Evolutionary conservation across 2,113 vertebrate genomes (phyloP).

Genomic region (Paramormyrops kingsleyae): DNA sequence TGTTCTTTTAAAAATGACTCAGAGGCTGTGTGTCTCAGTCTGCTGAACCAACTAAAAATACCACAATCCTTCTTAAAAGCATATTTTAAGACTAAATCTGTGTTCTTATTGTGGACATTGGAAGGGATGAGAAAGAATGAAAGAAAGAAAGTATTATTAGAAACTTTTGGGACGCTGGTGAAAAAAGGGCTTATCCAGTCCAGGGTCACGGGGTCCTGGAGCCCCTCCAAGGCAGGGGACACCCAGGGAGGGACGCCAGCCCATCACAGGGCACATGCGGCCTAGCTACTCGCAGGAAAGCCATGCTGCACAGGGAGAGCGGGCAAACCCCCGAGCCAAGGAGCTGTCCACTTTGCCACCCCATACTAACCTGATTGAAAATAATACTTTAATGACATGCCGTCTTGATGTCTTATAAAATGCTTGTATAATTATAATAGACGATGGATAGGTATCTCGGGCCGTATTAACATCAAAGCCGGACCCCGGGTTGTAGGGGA

Average conservation of each 20-base stretch:
- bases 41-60: constrained; percentile 16
- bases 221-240: not conserved
- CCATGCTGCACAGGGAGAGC: not conserved
- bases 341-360: not conserved
- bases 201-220: not conserved
- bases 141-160: constrained; percentile 16
- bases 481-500: not conserved
- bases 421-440: not conserved
- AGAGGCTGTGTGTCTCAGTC: not conserved
- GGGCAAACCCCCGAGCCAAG: not conserved
- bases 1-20: constrained; percentile 10
- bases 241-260: not conserved
- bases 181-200: not conserved
- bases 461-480: not conserved
- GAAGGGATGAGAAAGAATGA: constrained; percentile 10
- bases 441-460: not conserved
- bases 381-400: not conserved
- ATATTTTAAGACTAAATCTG: constrained; percentile 23
- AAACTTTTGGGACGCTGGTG: constrained; percentile 18
- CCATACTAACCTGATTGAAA: not conserved
- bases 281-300: not conserved
- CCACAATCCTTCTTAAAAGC: constrained; percentile 12
- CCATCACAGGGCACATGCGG: not conserved
- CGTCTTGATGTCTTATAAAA: not conserved
- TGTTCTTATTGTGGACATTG: constrained; percentile 6